Evolutionary conservation across 1,140 invertebrate genomes (phyloP), one percentile per base, ranked within the genome.

Genomic region (Muscidifurax raptorellus): DNA sequence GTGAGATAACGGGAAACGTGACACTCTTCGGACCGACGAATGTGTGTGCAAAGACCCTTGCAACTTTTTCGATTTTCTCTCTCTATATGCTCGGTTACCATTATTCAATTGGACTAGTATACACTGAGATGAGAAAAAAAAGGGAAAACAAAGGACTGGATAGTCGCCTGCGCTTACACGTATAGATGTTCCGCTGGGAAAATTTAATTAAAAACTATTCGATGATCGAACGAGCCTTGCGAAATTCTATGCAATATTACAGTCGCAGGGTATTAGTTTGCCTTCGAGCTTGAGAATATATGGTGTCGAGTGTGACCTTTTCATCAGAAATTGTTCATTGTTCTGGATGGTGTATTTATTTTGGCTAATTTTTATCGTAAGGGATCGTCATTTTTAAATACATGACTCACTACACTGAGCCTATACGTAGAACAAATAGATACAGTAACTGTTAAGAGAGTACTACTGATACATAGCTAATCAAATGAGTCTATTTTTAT

Each of bases 1-100:
- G 59, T 18, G 66, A 78, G 32, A 78, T 78, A 83, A 78, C n/a
- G 13, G n/a, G 30, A 59, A 84, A 72, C 36, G 27, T 66, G 83
- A 80, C 32, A 74, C 77, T 47, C 10, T 77, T 10, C n/a, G 25
- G n/a, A 32, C 36, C 12, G 18, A 72, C 12, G 72, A 67, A 74
- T 36, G 75, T 40, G n/a, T n/a, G n/a, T 71, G 25, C 75, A 44
- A 78, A n/a, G 4, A 79, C 22, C n/a, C 28, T 83, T 83, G 30
- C 47, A 0, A 82, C 18, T 27, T 82, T 75, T 82, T 76, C 36
- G 44, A 76, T 82, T 82, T 25, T 10, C 71, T 67, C 44, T 9
- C 4, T 47, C 9, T 47, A n/a, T 15, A 47, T 47, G 76, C 25
- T 67, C 22, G 7, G n/a, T n/a, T 75, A 1, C 44, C 5, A 28